Conservation (phyloP, 2,888 invertebrate genomes). For the Lydus trimaculatus region DNA sequence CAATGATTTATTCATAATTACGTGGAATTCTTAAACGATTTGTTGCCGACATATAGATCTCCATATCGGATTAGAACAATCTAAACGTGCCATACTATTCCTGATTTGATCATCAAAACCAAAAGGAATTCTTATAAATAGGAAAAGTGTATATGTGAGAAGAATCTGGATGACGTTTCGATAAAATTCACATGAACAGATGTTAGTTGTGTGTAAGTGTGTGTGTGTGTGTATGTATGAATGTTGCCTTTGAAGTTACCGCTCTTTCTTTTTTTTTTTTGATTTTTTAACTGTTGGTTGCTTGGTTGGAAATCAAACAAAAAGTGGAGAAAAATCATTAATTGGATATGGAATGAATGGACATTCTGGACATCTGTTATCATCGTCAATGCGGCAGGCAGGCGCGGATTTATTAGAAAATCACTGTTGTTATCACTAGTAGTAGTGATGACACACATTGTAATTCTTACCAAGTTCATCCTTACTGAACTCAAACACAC, state of each 20-base stretch:
- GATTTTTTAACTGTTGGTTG: not conserved
- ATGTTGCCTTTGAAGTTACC: not conserved
- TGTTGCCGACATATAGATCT: not conserved
- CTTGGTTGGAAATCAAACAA: no score
- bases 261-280: not conserved
- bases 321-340: no score
- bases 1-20: not conserved
- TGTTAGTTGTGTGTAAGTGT: not conserved
- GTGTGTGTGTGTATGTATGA: not conserved
- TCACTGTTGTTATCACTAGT: no score
- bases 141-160: not conserved
- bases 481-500: no score
- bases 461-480: not conserved
- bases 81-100: not conserved
- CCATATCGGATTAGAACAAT: not conserved
- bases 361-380: no score
- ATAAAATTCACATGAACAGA: not conserved
- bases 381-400: no score
- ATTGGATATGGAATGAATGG: no score
- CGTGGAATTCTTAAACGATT: not conserved
- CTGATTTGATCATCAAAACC: not conserved
- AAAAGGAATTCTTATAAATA: not conserved
- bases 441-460: not conserved
- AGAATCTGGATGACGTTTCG: constrained; percentile 1
- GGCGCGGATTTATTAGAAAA: no score